phyloP scores from a whole-genome alignment of 37 sponge, comb jelly and placozoan species.

The Haliclona indistincta region DNA sequence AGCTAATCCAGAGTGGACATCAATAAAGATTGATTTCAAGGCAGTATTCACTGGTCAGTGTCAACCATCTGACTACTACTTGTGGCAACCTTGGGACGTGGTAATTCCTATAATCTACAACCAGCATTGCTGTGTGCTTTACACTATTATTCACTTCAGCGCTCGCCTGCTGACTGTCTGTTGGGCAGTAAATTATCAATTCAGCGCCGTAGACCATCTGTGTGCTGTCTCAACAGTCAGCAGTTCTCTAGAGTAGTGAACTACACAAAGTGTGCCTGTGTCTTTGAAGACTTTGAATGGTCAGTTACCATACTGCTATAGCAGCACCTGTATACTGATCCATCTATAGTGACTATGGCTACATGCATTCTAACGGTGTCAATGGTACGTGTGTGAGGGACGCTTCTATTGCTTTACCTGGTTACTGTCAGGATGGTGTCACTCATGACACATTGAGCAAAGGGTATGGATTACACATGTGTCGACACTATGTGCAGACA shows the following conservation, averaged over 20 bases:
- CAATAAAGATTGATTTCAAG: conserved; percentile 60
- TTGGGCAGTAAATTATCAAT: conserved; percentile 63
- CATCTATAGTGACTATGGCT: conserved; percentile 64
- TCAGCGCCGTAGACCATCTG: conserved; percentile 54
- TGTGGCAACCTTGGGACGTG: conserved; percentile 65
- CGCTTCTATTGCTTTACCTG: conserved; percentile 3
- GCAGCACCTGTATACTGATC: background rate
- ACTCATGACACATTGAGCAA: too few species aligned
- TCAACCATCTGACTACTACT: conserved; percentile 47
- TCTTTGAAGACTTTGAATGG: conserved; percentile 88
- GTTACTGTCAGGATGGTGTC: too few species aligned
- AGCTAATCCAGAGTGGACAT: conserved; percentile 51
- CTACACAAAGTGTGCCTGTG: conserved; percentile 64
- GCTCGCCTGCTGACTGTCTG: conserved; percentile 54
- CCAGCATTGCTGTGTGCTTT: background rate
- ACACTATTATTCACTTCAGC: conserved; percentile 15
- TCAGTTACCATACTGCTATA: conserved; percentile 15
- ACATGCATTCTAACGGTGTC: conserved; percentile 23
- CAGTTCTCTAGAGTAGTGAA: conserved; percentile 41
- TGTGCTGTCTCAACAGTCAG: conserved; percentile 75
- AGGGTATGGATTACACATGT: too few species aligned
- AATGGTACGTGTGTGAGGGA: conserved; percentile 56
- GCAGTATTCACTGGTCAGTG: conserved; percentile 31
- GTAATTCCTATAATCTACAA: conserved; percentile 11
- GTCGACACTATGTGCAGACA: too few species aligned